phyloP scores from a whole-genome alignment of 1,140 invertebrate species.

The Hyposmocoma kahamanoa region DNA sequence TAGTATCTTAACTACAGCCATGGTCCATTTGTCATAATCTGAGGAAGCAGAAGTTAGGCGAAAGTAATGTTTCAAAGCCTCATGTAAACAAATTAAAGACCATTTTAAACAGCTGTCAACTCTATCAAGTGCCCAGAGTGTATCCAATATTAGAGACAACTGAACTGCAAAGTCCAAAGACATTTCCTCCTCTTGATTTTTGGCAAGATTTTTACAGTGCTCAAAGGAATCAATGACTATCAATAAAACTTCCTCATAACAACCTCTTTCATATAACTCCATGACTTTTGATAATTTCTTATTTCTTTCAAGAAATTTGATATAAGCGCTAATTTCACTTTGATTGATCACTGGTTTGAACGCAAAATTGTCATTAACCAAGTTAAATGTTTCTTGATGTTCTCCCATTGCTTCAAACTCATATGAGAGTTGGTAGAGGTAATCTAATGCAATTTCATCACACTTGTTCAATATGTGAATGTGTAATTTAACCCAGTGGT shows the following conservation, averaged over 20 bases:
- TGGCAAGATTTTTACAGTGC: slow-evolving; percentile 61
- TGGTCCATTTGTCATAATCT: slow-evolving; percentile 77
- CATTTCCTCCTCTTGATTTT: slow-evolving; percentile 61
- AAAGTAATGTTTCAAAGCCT: slow-evolving; percentile 76
- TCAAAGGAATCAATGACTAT: slow-evolving; percentile 80
- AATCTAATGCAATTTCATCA: slow-evolving; percentile 58
- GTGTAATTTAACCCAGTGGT: slow-evolving; percentile 63
- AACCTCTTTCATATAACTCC: slow-evolving; percentile 76
- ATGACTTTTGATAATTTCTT: slow-evolving; percentile 70
- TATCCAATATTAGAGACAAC: slow-evolving; percentile 80
- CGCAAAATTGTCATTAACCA: slow-evolving; percentile 55
- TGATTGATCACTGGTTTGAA: slow-evolving; percentile 56
- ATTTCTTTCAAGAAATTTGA: slow-evolving; percentile 65
- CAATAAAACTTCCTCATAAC: slow-evolving; percentile 77
- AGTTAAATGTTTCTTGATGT: slow-evolving; percentile 37
- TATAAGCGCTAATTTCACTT: slow-evolving; percentile 42
- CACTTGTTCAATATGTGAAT: slow-evolving; percentile 53
- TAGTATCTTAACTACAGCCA: slow-evolving; percentile 79
- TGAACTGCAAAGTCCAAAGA: slow-evolving; percentile 73
- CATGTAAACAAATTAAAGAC: slow-evolving; percentile 82
- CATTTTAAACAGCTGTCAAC: slow-evolving; percentile 82
- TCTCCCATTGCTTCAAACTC: slow-evolving; percentile 66
- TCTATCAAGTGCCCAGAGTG: slow-evolving; percentile 77
- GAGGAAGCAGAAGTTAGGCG: slow-evolving; percentile 62
- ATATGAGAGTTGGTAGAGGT: slow-evolving; percentile 55